A percentile compares a stretch with the other conserved stretches of the same genome.
Evolutionary conservation across 2,888 invertebrate genomes (phyloP).

Genomic region (Thera britannica): DNA sequence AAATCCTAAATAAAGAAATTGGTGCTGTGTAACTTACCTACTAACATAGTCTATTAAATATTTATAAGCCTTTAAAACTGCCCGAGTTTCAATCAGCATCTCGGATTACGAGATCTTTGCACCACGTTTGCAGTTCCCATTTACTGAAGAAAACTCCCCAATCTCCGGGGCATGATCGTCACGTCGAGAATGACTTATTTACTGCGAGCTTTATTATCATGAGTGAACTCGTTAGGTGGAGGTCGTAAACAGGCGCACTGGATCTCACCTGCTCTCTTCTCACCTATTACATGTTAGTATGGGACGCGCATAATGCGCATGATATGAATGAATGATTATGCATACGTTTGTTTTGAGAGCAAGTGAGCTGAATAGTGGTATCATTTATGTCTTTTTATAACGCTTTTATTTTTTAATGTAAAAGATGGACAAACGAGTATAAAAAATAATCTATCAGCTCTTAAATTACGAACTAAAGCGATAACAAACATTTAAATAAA

Average conservation of each 20-base stretch:
- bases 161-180: conserved; percentile 43
- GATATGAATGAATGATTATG: too few relatives aligned
- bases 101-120: conserved; percentile 3
- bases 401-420: too few relatives aligned
- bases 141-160: conserved; percentile 8
- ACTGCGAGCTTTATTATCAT: conserved; percentile 63
- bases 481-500: too few relatives aligned
- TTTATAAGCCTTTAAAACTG: neutral
- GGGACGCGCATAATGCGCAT: too few relatives aligned
- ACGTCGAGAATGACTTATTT: conserved; percentile 61
- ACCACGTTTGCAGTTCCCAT: conserved; percentile 5
- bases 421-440: too few relatives aligned
- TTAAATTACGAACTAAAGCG: too few relatives aligned
- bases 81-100: conserved; percentile 2
- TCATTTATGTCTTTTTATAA: too few relatives aligned
- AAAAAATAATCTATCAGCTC: too few relatives aligned
- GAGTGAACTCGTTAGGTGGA: conserved; percentile 65
- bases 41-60: neutral
- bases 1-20: too few relatives aligned
- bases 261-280: conserved; percentile 54
- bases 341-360: too few relatives aligned
- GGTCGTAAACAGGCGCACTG: conserved; percentile 59
- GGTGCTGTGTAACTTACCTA: too few relatives aligned
- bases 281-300: conserved; percentile 43
- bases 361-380: too few relatives aligned